phyloP scores from a whole-genome alignment of 2,113 vertebrate genomes.

The Aphyosemion australe region DNA sequence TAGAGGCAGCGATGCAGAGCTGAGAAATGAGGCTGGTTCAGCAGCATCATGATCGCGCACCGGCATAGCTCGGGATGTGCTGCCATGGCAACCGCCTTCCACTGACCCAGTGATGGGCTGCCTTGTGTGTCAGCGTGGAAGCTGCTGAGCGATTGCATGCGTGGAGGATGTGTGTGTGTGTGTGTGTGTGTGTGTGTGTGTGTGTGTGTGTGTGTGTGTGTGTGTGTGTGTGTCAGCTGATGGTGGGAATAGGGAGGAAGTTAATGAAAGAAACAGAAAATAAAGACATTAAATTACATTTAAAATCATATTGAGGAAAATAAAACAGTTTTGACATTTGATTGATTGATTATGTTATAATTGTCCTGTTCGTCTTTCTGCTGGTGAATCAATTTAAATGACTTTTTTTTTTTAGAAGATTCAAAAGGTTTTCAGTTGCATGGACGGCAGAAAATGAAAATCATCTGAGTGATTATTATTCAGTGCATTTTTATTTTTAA shows the following conservation, averaged over 20 bases:
- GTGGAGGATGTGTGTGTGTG: conserved; percentile 26
- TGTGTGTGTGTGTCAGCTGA: conserved; percentile 4
- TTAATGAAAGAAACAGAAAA: background rate
- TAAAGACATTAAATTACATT: background rate
- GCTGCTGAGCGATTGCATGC: conserved; percentile 42
- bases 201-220: conserved; percentile 4
- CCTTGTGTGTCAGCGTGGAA: conserved; percentile 67
- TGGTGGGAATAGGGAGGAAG: conserved; percentile 5
- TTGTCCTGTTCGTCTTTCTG: conserved; percentile 20
- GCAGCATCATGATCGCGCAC: conserved; percentile 73
- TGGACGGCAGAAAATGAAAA: too few species aligned
- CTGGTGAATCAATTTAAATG: conserved; percentile 7
- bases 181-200: conserved; percentile 20
- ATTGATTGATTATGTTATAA: conserved; percentile 15
- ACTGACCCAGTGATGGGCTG: conserved; percentile 75
- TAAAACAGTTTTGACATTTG: too few species aligned
- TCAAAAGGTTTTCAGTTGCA: background rate
- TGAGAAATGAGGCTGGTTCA: conserved; percentile 60
- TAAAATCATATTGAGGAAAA: too few species aligned
- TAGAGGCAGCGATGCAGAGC: conserved; percentile 37
- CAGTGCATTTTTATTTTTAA: rapidly evolving
- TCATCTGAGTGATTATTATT: background rate
- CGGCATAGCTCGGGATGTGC: conserved; percentile 75
- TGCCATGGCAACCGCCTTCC: conserved; percentile 81
- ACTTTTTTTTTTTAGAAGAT: conserved; percentile 1